These are phyloP conservation scores for Zophobas morio DNA, from an alignment of 1,140 invertebrate genomes.

Conservation along the genomic window DNA sequence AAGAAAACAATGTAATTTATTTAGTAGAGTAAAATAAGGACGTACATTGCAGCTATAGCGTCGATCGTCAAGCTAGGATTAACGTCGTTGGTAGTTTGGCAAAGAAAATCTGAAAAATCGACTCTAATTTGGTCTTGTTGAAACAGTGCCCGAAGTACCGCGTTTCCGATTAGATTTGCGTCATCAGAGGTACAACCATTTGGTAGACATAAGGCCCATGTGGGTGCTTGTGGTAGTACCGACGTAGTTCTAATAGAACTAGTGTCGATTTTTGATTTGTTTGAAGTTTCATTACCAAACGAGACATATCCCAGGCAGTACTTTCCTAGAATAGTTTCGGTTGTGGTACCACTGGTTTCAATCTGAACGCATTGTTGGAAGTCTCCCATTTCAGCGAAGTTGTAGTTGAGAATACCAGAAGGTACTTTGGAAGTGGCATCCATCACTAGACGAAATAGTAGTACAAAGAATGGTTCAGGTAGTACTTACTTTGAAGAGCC, in stretches of 20 bases:
- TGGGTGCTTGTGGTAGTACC: slow-evolving; percentile 9
- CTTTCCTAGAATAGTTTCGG: slow-evolving; percentile 52
- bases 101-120: slow-evolving; percentile 31
- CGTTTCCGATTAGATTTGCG: slow-evolving; percentile 22
- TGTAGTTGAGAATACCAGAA: slow-evolving; percentile 54
- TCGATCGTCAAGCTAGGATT: slow-evolving; percentile 27
- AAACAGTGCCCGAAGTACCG: neutral
- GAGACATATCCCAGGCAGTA: slow-evolving; percentile 56
- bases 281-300: neutral
- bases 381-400: slow-evolving; percentile 57
- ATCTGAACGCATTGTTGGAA: slow-evolving; percentile 59
- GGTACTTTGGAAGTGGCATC: slow-evolving; percentile 60
- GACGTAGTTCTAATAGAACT: neutral
- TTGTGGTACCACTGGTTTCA: slow-evolving; percentile 38
- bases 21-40: slow-evolving; percentile 10
- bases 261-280: neutral
- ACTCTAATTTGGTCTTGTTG: neutral
- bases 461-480: neutral
- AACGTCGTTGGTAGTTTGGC: slow-evolving; percentile 50
- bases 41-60: slow-evolving; percentile 53
- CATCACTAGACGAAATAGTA: slow-evolving; percentile 55
- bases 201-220: slow-evolving; percentile 56
- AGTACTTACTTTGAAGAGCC: slow-evolving; percentile 55
- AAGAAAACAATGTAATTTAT: slow-evolving; percentile 34
- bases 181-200: slow-evolving; percentile 50